Conservation (phyloP, 2,888 invertebrate species). For the Tachina fera region DNA sequence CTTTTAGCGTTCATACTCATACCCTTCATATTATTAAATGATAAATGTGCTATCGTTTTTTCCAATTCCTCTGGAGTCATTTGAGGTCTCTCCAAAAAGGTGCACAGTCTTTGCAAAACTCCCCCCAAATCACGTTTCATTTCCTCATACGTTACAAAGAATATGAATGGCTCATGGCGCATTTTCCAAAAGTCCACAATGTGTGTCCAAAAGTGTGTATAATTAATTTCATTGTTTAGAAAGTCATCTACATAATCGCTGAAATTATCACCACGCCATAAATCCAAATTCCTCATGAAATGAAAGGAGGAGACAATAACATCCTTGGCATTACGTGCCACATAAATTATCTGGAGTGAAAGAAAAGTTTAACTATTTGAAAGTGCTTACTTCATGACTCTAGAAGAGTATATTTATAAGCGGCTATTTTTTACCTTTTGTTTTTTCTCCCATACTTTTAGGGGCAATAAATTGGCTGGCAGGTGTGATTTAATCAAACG, state of each 20-base stretch:
- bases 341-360: conserved; percentile 87
- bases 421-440: conserved; percentile 34
- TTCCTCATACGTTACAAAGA: conserved; percentile 77
- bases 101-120: conserved; percentile 69
- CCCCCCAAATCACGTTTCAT: conserved; percentile 74
- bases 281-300: conserved; percentile 85
- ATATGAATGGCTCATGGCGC: conserved; percentile 74
- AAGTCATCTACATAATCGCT: conserved; percentile 63
- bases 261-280: conserved; percentile 80
- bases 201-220: conserved; percentile 75
- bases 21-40: conserved; percentile 74
- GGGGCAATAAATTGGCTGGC: conserved; percentile 73
- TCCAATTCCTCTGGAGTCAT: conserved; percentile 61
- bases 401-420: not conserved
- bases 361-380: not conserved
- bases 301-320: conserved; percentile 91
- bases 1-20: not conserved
- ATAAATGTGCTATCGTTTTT: conserved; percentile 64
- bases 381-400: not conserved
- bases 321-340: conserved; percentile 92
- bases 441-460: conserved; percentile 73
- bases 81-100: conserved; percentile 52
- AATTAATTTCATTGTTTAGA: conserved; percentile 55
- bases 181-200: conserved; percentile 76
- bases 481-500: conserved; percentile 75